These are phyloP conservation scores for Clarias gariepinus DNA, from an alignment of 2,113 vertebrate genomes.

Conservation along the genomic window DNA sequence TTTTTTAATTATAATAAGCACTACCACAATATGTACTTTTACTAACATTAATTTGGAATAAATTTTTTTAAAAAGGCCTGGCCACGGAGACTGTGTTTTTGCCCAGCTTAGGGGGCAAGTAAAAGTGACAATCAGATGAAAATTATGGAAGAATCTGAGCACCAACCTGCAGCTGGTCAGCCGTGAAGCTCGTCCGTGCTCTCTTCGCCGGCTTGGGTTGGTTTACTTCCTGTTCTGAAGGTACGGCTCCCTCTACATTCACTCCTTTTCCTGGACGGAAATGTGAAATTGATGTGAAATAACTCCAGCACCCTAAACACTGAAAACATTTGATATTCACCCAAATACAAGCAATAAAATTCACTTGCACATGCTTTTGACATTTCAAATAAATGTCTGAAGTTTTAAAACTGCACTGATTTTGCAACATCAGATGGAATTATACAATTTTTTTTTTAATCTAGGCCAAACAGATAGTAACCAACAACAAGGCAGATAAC, in stretches of 20 bases:
- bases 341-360: neutral
- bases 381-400: neutral
- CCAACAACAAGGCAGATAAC: neutral
- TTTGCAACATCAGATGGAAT: neutral
- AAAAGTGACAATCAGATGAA: neutral
- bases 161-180: slow-evolving; percentile 94
- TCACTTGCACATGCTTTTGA: too few relatives aligned
- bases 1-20: too few relatives aligned
- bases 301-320: neutral
- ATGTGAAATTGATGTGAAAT: neutral
- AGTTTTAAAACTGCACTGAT: neutral
- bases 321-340: neutral
- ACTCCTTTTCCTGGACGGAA: slow-evolving; percentile 80
- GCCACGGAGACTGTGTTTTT: too few relatives aligned
- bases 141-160: too few relatives aligned
- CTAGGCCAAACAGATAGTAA: too few relatives aligned
- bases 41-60: too few relatives aligned
- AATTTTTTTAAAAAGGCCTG: too few relatives aligned
- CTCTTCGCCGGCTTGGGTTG: slow-evolving; percentile 91
- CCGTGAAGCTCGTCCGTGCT: slow-evolving; percentile 96
- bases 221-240: slow-evolving; percentile 85
- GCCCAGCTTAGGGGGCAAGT: neutral
- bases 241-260: slow-evolving; percentile 79
- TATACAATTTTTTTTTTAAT: too few relatives aligned
- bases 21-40: too few relatives aligned